Percentiles rank a stretch among this genome's conserved stretches.
These are phyloP conservation scores for Heliocidaris tuberculata DNA, from an alignment of 35 echinoderm and acorn worm genomes.

Conservation along the genomic window DNA sequence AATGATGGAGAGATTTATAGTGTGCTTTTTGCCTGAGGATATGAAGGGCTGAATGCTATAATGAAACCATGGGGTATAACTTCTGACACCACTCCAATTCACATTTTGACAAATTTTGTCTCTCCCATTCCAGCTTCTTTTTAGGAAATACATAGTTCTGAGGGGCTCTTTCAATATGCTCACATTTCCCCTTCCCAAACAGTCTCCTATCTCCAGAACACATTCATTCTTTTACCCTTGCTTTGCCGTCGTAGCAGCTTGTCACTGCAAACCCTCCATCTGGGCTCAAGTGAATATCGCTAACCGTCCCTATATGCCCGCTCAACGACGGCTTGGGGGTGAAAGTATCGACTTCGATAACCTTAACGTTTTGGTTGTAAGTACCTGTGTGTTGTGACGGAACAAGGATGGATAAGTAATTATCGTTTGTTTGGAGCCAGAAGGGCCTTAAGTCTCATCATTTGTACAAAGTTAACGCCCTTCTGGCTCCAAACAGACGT, in stretches of 20 bases:
- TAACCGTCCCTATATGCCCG: conserved; percentile 77
- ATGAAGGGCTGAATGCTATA: too few species aligned
- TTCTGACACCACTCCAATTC: too few species aligned
- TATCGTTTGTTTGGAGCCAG: too few species aligned
- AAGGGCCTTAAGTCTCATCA: too few species aligned
- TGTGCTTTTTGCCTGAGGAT: too few species aligned
- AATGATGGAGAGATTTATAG: too few species aligned
- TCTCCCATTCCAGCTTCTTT: background rate
- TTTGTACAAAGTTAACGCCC: too few species aligned
- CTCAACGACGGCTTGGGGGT: conserved; percentile 37
- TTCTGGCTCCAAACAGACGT: too few species aligned
- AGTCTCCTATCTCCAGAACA: background rate
- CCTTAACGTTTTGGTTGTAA: conserved; percentile 77
- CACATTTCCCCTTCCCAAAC: background rate
- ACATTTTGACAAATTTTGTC: background rate
- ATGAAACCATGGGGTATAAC: too few species aligned
- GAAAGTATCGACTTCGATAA: conserved; percentile 66
- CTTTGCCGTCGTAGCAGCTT: conserved; percentile 73
- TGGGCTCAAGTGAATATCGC: conserved; percentile 57
- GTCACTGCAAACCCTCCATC: conserved; percentile 65
- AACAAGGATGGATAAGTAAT: conserved; percentile 22
- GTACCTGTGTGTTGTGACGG: conserved; percentile 58
- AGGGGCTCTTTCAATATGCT: background rate
- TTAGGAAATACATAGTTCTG: background rate
- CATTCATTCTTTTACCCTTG: conserved; percentile 63